A percentile compares a stretch with the other conserved stretches of the same genome.
phyloP scores from a whole-genome alignment of 2,888 invertebrate genomes.

The Tachystola acroxantha region DNA sequence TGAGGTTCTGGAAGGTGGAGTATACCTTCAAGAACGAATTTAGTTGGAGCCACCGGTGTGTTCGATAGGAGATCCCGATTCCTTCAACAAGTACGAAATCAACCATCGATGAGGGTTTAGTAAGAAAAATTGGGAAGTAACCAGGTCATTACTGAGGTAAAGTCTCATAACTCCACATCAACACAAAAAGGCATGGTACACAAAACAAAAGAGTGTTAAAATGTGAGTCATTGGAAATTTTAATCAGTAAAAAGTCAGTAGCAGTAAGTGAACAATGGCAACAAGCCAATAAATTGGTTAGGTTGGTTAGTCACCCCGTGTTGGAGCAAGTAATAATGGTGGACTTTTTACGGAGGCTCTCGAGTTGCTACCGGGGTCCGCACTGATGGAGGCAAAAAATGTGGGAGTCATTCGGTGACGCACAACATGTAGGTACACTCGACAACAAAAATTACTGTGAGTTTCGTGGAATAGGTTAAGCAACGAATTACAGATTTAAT shows the following conservation, averaged over 20 bases:
- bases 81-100: too few species aligned
- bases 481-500: background rate
- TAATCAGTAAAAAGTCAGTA: slow-evolving; percentile 7
- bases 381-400: slow-evolving; percentile 50
- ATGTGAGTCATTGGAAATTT: background rate
- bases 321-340: slow-evolving; percentile 21
- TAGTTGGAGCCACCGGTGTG: too few species aligned
- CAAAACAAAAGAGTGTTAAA: too few species aligned
- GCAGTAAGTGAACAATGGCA: slow-evolving; percentile 28
- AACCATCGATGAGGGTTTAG: too few species aligned
- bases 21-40: too few species aligned
- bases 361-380: slow-evolving; percentile 49
- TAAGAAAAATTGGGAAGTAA: too few species aligned
- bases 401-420: slow-evolving; percentile 38
- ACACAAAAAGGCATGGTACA: too few species aligned
- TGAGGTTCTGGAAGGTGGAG: too few species aligned
- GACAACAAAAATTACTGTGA: slow-evolving; percentile 4
- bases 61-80: too few species aligned
- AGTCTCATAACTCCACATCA: too few species aligned
- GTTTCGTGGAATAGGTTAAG: background rate
- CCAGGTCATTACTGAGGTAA: too few species aligned
- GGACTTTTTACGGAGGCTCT: slow-evolving; percentile 28
- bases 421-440: slow-evolving; percentile 23
- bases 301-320: slow-evolving; percentile 38
- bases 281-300: slow-evolving; percentile 38